Percentiles rank a stretch among this genome's conserved stretches.
Conservation (phyloP, 2,888 invertebrate genomes). For the Drosophila peninsularis region DNA sequence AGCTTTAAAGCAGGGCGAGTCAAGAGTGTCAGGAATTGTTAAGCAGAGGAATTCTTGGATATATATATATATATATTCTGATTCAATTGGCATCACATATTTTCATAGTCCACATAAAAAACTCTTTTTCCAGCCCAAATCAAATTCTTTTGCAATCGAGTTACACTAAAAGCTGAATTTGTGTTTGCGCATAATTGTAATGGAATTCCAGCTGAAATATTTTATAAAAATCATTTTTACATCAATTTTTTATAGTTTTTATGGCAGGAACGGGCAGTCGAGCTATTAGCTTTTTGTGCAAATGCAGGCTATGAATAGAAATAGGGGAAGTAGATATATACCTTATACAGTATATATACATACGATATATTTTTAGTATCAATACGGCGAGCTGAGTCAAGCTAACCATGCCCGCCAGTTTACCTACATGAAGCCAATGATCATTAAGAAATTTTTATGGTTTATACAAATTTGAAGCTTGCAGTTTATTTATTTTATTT, state of each 20-base stretch:
- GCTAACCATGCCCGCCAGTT: too few relatives aligned
- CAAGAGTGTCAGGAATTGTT: background rate
- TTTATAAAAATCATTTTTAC: background rate
- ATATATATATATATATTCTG: too few relatives aligned
- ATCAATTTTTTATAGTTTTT: background rate
- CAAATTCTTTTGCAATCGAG: constrained; percentile 1
- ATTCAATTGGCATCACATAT: background rate
- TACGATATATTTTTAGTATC: too few relatives aligned
- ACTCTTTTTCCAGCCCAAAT: background rate
- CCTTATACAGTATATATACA: too few relatives aligned
- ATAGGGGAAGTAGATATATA: too few relatives aligned
- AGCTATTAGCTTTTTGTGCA: background rate
- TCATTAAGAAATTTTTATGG: too few relatives aligned
- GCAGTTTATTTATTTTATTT: too few relatives aligned
- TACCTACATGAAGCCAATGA: too few relatives aligned
- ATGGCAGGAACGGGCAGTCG: too few relatives aligned
- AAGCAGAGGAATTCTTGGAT: too few relatives aligned
- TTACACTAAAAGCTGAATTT: background rate
- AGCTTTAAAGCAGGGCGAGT: background rate
- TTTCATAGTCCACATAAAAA: background rate
- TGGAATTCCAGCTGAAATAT: constrained; percentile 2
- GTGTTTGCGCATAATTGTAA: constrained; percentile 4
- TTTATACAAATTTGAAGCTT: too few relatives aligned
- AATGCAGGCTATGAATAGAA: background rate
- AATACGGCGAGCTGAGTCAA: too few relatives aligned